phyloP scores from a whole-genome alignment of 1,140 invertebrate genomes.

The Pseudomyrmex cubaensis region DNA sequence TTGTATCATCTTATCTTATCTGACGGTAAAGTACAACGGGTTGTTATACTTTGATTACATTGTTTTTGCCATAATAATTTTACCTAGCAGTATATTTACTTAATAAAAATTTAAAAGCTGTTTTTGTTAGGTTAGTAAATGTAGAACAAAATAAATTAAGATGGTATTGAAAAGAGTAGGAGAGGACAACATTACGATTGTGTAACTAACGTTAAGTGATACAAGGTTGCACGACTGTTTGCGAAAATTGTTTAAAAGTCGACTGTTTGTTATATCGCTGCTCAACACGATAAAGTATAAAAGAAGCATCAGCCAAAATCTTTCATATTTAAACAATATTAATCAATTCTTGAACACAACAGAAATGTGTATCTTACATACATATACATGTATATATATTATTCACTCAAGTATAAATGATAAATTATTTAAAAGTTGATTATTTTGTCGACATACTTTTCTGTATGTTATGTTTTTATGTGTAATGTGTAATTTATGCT shows the following conservation, averaged over 20 bases:
- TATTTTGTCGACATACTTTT: not conserved
- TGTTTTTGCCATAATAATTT: too few relatives aligned
- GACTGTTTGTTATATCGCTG: not conserved
- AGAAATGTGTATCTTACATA: too few relatives aligned
- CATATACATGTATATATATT: not conserved
- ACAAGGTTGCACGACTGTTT: constrained; percentile 25
- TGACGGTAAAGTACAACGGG: too few relatives aligned
- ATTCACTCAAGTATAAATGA: not conserved
- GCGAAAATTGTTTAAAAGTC: constrained; percentile 42
- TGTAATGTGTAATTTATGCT: not conserved
- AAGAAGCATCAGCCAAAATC: too few relatives aligned
- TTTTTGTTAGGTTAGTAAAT: not conserved
- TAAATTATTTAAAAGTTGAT: constrained; percentile 2
- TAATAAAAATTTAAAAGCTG: constrained; percentile 11
- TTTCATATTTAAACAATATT: not conserved
- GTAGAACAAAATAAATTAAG: not conserved
- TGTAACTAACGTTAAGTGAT: constrained; percentile 22
- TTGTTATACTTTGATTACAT: too few relatives aligned
- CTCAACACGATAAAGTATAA: not conserved
- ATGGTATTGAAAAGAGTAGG: not conserved
- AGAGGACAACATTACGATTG: not conserved
- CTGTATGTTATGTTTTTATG: not conserved
- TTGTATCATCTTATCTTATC: too few relatives aligned
- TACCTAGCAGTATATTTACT: not conserved
- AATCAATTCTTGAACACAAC: not conserved